Evolutionary conservation across 2,888 invertebrate species (phyloP), one percentile per base, ranked within the genome.

Genomic region (Andrena trimmerana): DNA sequence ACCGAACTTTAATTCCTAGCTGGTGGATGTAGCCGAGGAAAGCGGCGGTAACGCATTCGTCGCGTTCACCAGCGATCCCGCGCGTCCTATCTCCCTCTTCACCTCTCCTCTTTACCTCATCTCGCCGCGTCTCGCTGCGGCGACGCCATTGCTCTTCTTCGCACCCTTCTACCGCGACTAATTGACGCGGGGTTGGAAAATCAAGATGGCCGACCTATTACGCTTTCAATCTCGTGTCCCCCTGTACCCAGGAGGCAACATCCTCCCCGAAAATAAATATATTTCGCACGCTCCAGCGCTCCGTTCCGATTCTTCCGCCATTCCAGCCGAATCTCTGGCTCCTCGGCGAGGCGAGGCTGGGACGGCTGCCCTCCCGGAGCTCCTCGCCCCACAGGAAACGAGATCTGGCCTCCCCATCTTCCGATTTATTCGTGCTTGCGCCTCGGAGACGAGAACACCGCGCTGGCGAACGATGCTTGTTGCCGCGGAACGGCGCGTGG

Each of bases 181-280:
- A 94, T 93, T 92, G 93, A 91, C 92, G 90, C 90, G 88, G 91
- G 78, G 89, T 90, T 89, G 92, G 90, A 90, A 90, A 91, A 92
- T 89, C 92, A 93, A 93, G 92, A 94, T 94, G 93, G 93, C 93
- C 91, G 90, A 88, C 91, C 92, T 92, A 93, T 93, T 93, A 92
- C 92, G 90, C 90, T 92, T 92, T 92, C 93, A 93, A 92, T 94
- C 92, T 92, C 90, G 88, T 80, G 83, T 75, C 78, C 78, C 82
- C 75, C 80, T 42, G 83, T 79, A 85, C 73, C 88, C 84, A 81
- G 77, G 52, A 84, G 84, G 88, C 88, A 86, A 73, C 83, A 68
- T 68, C 72, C 75, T 42, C 82, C 83, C 84, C 78, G 84, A 89
- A 90, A 92, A 90, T 89, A 90, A 88, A 88, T 89, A 84, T 75